Base-by-base conservation (phyloP, 1,140 invertebrate genomes). In the Lasaia peninsularis region DNA sequence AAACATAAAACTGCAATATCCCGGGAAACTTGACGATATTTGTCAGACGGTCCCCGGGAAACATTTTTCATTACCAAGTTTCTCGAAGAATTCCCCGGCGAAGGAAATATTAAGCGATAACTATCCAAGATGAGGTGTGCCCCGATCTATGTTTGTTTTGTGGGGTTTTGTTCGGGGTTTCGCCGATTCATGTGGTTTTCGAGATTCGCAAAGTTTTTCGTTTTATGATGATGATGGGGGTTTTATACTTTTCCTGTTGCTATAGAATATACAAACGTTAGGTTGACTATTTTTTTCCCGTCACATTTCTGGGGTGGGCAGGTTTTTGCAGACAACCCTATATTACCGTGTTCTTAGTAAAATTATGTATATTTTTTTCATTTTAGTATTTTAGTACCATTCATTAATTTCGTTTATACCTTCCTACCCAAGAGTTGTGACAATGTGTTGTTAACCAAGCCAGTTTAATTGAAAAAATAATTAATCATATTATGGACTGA, bases 31-130 rank as follows among this genome's bases (percentile, higher is more conserved):
- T 65, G 44, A 60, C 54, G 62, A 65, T 61, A 67, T 73, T 73
- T 65, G 63, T 72, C 69, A 59, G 14, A 57, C 54, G 32, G 55
- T 40, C 20, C 40, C 44, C 8, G 16, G 14, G 31, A 73, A 44
- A 75, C 72, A 75, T 75, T 75, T 75, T 75, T 75, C 72, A 75
- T 75, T 75, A 70, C 60, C 58, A 67, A 72, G 65, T 69, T 72
- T 67, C 52, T 51, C 56, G 44, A 52, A 44, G 58, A 62, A 62
- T 37, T 56, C 52, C 44, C 48, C 58, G 58, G 67, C 67, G 60
- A 57, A 49, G 60, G 58, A 56, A 62, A 65, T 65, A 64, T 66
- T 69, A 71, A 63, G 69, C 68, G 69, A 71, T 68, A 70, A 70
- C 63, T 64, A 53, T 69, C 56, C 24, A 28, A 16, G 56, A 63